phyloP scores from a whole-genome alignment of 2,113 vertebrate species.

The Phainopepla nitens region DNA sequence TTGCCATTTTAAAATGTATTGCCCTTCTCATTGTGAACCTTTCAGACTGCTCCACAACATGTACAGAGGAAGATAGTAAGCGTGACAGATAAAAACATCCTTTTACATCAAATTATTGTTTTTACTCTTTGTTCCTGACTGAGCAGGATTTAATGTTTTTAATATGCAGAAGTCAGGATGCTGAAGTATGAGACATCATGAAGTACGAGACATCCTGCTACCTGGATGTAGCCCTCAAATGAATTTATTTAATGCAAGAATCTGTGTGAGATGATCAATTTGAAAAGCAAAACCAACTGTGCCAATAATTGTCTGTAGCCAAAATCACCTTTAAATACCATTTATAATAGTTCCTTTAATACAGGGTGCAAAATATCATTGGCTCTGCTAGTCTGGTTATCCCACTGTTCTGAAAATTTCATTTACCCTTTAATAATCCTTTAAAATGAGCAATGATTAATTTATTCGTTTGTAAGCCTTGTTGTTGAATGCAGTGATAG shows the following conservation, averaged over 20 bases:
- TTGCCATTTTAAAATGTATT: background rate
- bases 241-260: background rate
- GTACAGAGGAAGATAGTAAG: background rate
- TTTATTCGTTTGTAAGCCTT: slow-evolving; percentile 20
- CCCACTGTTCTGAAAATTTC: background rate
- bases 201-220: background rate
- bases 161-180: background rate
- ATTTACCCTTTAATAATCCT: slow-evolving; percentile 14
- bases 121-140: background rate
- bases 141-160: background rate
- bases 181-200: background rate
- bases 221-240: background rate
- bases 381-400: background rate
- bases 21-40: background rate
- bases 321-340: background rate
- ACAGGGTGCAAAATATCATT: background rate
- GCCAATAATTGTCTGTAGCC: background rate
- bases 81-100: background rate
- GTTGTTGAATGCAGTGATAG: slow-evolving; percentile 26
- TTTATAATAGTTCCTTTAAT: background rate
- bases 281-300: background rate
- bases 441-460: slow-evolving; percentile 39
- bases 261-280: background rate
- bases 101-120: background rate
- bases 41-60: background rate